phyloP scores from a whole-genome alignment of 2,113 vertebrate genomes.

The Dromas ardeola region DNA sequence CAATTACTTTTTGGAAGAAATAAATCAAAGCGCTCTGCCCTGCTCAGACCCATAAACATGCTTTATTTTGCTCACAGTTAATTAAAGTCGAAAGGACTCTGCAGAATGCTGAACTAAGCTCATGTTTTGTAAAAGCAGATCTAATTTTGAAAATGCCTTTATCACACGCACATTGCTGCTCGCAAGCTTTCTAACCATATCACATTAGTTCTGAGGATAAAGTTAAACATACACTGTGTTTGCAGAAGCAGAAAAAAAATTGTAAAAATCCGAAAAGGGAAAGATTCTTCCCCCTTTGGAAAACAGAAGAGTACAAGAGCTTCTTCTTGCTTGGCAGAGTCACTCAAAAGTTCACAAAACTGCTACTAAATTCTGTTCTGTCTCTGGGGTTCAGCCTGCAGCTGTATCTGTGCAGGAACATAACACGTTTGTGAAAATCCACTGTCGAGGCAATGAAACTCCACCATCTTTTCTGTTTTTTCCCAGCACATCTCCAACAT shows the following conservation, averaged over 20 bases:
- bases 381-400: background rate
- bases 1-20: conserved; percentile 31
- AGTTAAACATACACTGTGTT: background rate
- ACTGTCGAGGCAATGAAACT: background rate
- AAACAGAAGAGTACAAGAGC: background rate
- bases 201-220: background rate
- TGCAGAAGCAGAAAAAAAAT: background rate
- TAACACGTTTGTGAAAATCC: background rate
- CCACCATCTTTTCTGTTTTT: background rate
- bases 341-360: background rate
- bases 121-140: background rate
- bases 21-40: conserved; percentile 32
- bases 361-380: background rate
- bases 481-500: background rate
- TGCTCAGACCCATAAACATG: conserved; percentile 24
- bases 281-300: background rate
- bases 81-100: background rate
- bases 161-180: background rate
- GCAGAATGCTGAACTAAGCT: conserved; percentile 51
- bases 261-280: background rate
- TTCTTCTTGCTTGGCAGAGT: background rate
- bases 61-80: conserved; percentile 44
- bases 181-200: background rate
- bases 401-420: background rate
- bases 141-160: conserved; percentile 18